Evolutionary conservation across 2,113 vertebrate genomes (phyloP), one percentile per base, ranked within the genome.

Genomic region (Paradisaea rubra): DNA sequence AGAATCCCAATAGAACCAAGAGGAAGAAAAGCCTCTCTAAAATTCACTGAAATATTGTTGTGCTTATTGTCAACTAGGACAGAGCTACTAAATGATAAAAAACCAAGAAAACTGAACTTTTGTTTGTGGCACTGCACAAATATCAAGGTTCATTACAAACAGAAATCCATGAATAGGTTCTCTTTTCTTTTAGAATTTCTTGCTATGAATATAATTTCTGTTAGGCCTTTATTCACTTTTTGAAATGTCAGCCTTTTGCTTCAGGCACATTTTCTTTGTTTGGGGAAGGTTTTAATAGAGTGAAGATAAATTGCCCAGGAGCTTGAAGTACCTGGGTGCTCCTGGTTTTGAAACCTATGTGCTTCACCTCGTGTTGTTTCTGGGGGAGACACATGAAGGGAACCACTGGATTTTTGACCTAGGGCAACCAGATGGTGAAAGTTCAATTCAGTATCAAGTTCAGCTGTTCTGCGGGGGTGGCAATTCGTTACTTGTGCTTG

Each of bases 401-500:
- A 91, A 31, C 50, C 27, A 14, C 30, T 60, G 30, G 28, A 35
- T 60, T 83, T 89, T 59, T 96, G 79, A 77, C 84, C 50, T 77
- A 33, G 56, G 56, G 80, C 52, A 93, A 27, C 25, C 54, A 59
- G 47, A 68, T 93, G 82, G 59, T 82, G 35, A 61, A 91, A 94
- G 81, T 91, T 95, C 70, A 95, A 4, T 61, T 84, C 61, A 25
- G 78, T 77, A 63, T 88, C 66, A 63, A 10, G 79, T 78, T 63
- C 91, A 95, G 87, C 81, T 91, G 91, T 47, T 91, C 47, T 64
- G 87, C 0, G 47, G 89, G 66, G 79, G 89, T 83, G 93, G 89
- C 2, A 1, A 2, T 71, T 91, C 68, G 56, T 86, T 85, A 37
- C 64, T 96, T 80, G 27, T 86, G 81, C 42, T 76, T 85, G 84